Conservation (phyloP, 2,113 vertebrate species). For the Elephantulus edwardii region DNA sequence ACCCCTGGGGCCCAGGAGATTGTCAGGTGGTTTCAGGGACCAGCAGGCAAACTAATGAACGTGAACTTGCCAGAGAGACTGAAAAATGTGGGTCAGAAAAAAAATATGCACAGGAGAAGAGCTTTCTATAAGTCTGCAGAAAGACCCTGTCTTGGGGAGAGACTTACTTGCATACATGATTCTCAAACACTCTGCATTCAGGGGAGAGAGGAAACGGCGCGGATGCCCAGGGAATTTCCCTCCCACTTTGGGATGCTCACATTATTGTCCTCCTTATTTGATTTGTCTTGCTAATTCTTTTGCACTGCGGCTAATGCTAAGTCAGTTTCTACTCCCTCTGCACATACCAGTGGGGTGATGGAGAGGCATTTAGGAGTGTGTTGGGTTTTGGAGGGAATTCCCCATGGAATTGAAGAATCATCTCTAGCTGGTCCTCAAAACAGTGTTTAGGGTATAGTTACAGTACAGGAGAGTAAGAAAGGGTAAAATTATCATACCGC, state of each 20-base stretch:
- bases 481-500: not conserved
- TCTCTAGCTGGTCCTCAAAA: not conserved
- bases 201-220: not conserved
- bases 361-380: not conserved
- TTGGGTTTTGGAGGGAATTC: slow-evolving; percentile 36
- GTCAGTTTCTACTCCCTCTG: not conserved
- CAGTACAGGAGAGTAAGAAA: not conserved
- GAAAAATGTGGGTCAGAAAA: not conserved
- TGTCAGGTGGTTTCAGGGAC: not conserved
- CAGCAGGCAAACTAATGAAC: not conserved
- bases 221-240: not conserved
- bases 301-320: not conserved
- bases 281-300: not conserved
- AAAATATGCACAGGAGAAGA: not conserved
- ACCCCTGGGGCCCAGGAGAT: not conserved
- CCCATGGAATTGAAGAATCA: not conserved
- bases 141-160: not conserved
- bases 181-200: not conserved
- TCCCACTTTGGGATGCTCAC: not conserved
- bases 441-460: not conserved
- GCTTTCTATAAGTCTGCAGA: not conserved
- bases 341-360: not conserved
- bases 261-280: not conserved
- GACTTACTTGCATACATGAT: rapidly evolving
- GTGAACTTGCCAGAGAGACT: not conserved